phyloP scores from a whole-genome alignment of 2,888 invertebrate genomes.

The Chaetogeoica ovagalla region DNA sequence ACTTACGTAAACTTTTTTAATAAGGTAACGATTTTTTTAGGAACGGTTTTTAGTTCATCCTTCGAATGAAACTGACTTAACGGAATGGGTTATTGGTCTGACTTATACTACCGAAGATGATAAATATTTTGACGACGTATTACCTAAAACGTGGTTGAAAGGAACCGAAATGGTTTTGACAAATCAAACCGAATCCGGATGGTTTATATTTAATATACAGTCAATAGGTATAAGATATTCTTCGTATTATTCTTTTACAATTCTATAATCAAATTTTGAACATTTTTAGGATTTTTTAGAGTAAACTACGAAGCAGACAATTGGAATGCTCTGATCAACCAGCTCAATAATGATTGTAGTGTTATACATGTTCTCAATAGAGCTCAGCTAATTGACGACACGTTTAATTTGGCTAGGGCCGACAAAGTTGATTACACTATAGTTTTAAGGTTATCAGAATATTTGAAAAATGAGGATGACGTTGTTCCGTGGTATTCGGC shows the following conservation, averaged over 20 bases:
- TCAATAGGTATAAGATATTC: constrained; percentile 62
- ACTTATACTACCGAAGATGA: constrained; percentile 61
- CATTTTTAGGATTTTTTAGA: constrained; percentile 65
- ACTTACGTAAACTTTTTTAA: not conserved
- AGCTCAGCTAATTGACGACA: constrained; percentile 82
- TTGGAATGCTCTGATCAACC: constrained; percentile 70
- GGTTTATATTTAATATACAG: constrained; percentile 68
- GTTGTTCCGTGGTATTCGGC: constrained; percentile 66
- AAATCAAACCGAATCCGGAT: constrained; percentile 59
- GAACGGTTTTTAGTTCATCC: constrained; percentile 17
- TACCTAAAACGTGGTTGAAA: not conserved
- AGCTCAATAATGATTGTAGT: constrained; percentile 66
- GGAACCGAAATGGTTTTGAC: constrained; percentile 56
- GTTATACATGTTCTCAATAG: constrained; percentile 64
- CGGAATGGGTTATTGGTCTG: constrained; percentile 67
- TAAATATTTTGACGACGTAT: constrained; percentile 53
- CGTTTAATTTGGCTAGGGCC: constrained; percentile 72
- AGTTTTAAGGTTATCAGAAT: constrained; percentile 70
- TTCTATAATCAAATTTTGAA: not conserved
- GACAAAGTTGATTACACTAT: constrained; percentile 66
- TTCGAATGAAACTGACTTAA: not conserved
- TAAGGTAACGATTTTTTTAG: not conserved
- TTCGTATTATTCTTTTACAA: too few species aligned
- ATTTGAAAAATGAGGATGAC: constrained; percentile 69
- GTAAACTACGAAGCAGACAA: constrained; percentile 74